Evolutionary conservation across 2,113 vertebrate species (phyloP), one percentile per base, ranked within the genome.

Genomic region (Murina feae): DNA sequence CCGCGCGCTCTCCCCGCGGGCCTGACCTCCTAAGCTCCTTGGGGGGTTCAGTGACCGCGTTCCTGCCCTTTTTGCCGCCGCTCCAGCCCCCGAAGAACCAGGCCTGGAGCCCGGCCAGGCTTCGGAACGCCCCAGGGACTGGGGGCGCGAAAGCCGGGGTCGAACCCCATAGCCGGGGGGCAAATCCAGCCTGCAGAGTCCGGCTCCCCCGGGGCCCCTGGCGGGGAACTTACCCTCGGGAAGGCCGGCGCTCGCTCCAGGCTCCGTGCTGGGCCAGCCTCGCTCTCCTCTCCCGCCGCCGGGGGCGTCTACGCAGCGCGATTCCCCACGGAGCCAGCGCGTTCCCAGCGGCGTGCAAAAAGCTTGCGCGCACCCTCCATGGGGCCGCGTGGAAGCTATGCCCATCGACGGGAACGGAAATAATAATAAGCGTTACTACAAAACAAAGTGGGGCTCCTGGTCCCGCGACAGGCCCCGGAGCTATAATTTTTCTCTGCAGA

Each of bases 151-250:
- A 93, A 74, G 28, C 68, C n/a, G 16, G 72, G 55, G 25, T 79
- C 65, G 47, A 92, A 39, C 78, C 32, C 81, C 4, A 20, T 86
- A 65, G 35, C 60, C 1, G 23, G 53, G 53, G 63, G 94, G 21
- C 53, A 44, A 82, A 78, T 30, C 60, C 53, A 28, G 82, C 60
- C 44, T 10, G 23, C 42, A 39, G 78, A 6, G 35, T 23, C 51
- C 4, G 66, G 85, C 66, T 91, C 92, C 78, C 86, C 30, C 0
- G 13, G 35, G 76, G 75, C 5, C 14, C 58, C 35, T 0, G 90
- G 44, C 55, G 18, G 39, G 65, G 60, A 72, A 95, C 97, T 97
- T 93, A 97, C 97, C 96, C 89, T 95, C 69, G 21, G 0, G 79
- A 63, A 89, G 95, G 84, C 92, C 2, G 30, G 23, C 8, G 79